Conservation (phyloP, 2,113 vertebrate genomes). For the Toxostoma redivivum region DNA sequence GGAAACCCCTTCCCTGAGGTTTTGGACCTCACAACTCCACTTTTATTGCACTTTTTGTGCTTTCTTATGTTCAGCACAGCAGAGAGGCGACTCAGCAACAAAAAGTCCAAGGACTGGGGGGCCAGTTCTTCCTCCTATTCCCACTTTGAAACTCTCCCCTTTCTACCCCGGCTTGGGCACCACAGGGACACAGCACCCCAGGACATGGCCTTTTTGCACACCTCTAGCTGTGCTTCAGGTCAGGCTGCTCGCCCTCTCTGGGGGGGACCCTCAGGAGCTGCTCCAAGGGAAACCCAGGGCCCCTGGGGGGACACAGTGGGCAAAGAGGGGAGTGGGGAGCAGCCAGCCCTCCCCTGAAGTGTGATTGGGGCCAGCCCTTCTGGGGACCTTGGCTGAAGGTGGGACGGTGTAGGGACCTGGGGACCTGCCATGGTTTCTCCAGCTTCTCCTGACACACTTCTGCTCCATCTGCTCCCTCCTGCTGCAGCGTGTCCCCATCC, state of each 20-base stretch:
- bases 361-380: slow-evolving; percentile 18
- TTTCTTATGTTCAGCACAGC: not conserved
- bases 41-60: not conserved
- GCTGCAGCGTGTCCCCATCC: fast-evolving
- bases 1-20: not conserved
- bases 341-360: not conserved
- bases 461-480: not conserved
- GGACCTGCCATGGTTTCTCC: not conserved
- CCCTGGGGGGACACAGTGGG: fast-evolving
- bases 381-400: not conserved
- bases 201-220: not conserved
- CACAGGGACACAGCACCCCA: not conserved
- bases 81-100: not conserved
- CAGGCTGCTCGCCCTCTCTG: fast-evolving
- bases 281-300: fast-evolving
- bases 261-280: not conserved
- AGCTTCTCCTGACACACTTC: slow-evolving; percentile 17
- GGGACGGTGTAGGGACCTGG: not conserved
- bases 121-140: not conserved
- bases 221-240: not conserved
- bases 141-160: not conserved
- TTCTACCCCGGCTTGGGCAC: not conserved
- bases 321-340: not conserved
- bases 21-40: not conserved
- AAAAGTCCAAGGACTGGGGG: not conserved